Evolutionary conservation across 2,888 invertebrate genomes (phyloP), one percentile per base, ranked within the genome.

Genomic region (Callyntrura guangdongensis): DNA sequence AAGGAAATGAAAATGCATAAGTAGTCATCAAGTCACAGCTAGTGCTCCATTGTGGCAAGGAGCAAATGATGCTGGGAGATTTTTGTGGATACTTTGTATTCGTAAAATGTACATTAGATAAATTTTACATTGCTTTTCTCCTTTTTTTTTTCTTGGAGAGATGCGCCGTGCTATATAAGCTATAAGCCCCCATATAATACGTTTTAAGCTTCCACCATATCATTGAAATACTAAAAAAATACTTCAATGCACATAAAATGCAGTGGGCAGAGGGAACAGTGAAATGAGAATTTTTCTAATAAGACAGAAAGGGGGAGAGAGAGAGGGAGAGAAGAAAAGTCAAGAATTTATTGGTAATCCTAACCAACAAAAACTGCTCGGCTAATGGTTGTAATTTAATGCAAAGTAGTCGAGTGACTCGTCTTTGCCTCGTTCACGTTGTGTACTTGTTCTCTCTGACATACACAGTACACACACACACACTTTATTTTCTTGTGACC

Each of bases 381-480:
- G 82, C 88, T 88, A 88, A 88, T 88, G 88, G 88, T 56, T 88
- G 88, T 88, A 88, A 88, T 88, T 88, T 88, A 88, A 88, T 88
- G 88, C 88, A 88, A 88, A 88, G 88, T 83, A 82, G 82, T 72
- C 64, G 67, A 83, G 47, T 49, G 64, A 77, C 86, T 86, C 59
- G 59, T 81, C 81, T 81, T 81, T n/a, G n/a, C n/a, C 36, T 56
- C 8, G 36, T 81, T 81, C 81, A 59, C 6, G 11, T 20, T 59
- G n/a, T n/a, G n/a, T n/a, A n/a, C n/a, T 74, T 69, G 12, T 81
- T 25, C 22, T 1, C 47, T 83, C 49, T 59, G 4, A 4, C 59
- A n/a, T n/a, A n/a, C n/a, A n/a, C n/a, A n/a, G n/a, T n/a, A n/a
- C n/a, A 11, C 27, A 67, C 67, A 79, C 25, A 79, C 85, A 47